phyloP scores from a whole-genome alignment of 2,888 invertebrate species.

The Pachliopta kotzebuea region DNA sequence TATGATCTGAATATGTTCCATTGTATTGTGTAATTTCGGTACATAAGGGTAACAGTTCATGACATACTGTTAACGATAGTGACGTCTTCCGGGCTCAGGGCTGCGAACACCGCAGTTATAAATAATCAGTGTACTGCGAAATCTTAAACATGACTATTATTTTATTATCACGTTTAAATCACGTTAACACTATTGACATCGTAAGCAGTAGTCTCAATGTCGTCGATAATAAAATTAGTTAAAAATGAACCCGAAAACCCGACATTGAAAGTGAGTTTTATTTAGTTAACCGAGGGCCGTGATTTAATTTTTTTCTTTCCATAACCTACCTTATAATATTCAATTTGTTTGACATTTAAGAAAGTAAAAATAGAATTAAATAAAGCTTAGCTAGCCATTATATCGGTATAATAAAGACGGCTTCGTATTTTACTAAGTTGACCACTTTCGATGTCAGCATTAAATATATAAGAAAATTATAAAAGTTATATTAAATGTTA shows the following conservation, averaged over 20 bases:
- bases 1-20: background rate
- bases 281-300: background rate
- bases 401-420: too few relatives aligned
- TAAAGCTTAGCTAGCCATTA: too few relatives aligned
- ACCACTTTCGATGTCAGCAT: too few relatives aligned
- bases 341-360: background rate
- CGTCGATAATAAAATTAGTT: constrained; percentile 2
- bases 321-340: background rate
- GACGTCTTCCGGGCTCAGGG: background rate
- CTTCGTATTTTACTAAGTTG: too few relatives aligned
- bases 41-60: constrained; percentile 6
- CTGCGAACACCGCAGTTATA: too few relatives aligned
- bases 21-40: constrained; percentile 9
- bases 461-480: too few relatives aligned
- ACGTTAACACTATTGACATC: background rate
- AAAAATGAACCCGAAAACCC: background rate
- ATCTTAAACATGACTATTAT: too few relatives aligned
- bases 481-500: too few relatives aligned
- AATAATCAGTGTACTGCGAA: too few relatives aligned
- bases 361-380: background rate
- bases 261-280: background rate
- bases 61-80: background rate
- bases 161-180: too few relatives aligned
- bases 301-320: background rate
- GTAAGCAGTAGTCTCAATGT: background rate